These are phyloP conservation scores for Bombus haemorrhoidalis DNA, from an alignment of 1,140 invertebrate genomes.

Conservation along the genomic window DNA sequence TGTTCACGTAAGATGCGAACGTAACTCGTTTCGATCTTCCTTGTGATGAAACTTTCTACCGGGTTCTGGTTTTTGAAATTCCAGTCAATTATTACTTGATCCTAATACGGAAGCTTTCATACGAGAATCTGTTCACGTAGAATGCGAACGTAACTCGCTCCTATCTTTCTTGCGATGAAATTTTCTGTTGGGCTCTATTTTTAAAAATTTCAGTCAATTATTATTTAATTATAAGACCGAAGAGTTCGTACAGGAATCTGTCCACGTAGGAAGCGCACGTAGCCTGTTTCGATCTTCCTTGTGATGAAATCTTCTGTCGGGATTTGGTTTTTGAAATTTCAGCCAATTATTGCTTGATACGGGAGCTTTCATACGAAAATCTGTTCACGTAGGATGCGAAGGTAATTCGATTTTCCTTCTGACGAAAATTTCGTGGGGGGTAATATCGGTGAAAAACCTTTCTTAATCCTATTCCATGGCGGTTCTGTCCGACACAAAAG, in stretches of 20 bases:
- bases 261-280: not conserved
- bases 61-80: not conserved
- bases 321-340: not conserved
- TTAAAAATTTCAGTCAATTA: not conserved
- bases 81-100: not conserved
- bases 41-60: not conserved
- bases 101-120: not conserved
- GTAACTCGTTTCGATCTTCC: too few relatives aligned
- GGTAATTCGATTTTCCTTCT: constrained; percentile 8
- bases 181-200: too few relatives aligned
- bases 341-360: not conserved
- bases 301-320: not conserved
- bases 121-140: not conserved
- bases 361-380: not conserved
- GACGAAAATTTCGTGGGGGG: constrained; percentile 6
- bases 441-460: constrained; percentile 29
- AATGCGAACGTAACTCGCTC: not conserved
- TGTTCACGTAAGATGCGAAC: not conserved
- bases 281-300: not conserved
- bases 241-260: not conserved
- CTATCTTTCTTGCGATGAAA: too few relatives aligned
- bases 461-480: constrained; percentile 40
- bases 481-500: constrained; percentile 40
- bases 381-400: not conserved
- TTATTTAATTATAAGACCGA: not conserved